Base-by-base conservation (phyloP, 2,888 invertebrate genomes). In the Drosophila trichaetosa region DNA sequence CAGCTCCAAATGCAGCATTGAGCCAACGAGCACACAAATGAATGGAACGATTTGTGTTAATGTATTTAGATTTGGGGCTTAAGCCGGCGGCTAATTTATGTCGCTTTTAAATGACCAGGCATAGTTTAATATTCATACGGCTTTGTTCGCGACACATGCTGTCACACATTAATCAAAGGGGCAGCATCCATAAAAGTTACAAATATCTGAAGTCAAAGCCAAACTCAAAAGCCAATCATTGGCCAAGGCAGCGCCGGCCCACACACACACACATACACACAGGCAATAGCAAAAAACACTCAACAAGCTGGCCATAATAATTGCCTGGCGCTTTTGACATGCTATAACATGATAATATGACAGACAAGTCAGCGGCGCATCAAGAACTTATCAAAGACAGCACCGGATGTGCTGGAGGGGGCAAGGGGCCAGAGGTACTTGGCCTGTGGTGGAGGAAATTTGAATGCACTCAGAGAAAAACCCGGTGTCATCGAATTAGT, bases 321-420 rank as follows among this genome's bases (percentile, higher is more conserved):
- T 78, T 76, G 80, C 58, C 71, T 61, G 73, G 80, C 75, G 78
- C 80, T 80, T 88, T 80, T 83, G 91, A 88, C 88, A 88, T 72
- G 84, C 74, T 60, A 82, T 60, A 87, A 87, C 81, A 80, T 74
- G 89, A 89, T 90, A 79, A 89, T 90, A 88, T 90, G 91, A 91
- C 90, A 90, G 87, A 78, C 81, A 69, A 89, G 80, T 88, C 90
- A 86, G 62, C 83, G 76, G 68, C 77, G 71, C 80, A 79, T 76
- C 85, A 82, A 72, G 76, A 82, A 83, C 73, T 80, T 81, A 80
- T 87, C 81, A 78, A 65, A 76, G 60, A 49, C 68, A 56, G 29
- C 61, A 58, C 85, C 85, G 83, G 83, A 84, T 88, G 59, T 83
- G 73, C 53, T 42, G 29, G 34, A 38, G 29, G 64, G 38, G 52